Percentiles rank a stretch among this genome's conserved stretches.
Conservation (phyloP, 2,113 vertebrate genomes). For the Mus spicilegus region DNA sequence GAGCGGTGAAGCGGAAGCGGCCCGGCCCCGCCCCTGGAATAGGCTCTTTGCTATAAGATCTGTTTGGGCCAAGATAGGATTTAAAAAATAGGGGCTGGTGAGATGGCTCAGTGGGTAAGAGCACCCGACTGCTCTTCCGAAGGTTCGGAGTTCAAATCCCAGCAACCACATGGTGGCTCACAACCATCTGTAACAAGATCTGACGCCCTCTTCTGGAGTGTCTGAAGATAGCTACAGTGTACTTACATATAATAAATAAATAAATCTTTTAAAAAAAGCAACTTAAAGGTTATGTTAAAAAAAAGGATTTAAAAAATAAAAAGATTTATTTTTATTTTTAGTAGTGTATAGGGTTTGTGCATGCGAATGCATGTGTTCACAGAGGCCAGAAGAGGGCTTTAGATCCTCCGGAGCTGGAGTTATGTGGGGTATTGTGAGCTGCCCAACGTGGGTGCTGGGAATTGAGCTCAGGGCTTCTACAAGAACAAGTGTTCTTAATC, state of each 20-base stretch:
- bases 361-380: neutral
- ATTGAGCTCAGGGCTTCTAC: neutral
- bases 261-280: too few relatives aligned
- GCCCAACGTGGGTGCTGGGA: neutral
- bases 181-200: too few relatives aligned
- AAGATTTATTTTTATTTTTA: neutral
- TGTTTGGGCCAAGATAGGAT: constrained; percentile 71
- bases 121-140: too few relatives aligned
- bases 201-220: too few relatives aligned
- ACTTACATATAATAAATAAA: too few relatives aligned
- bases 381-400: neutral
- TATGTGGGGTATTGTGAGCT: too few relatives aligned
- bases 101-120: too few relatives aligned
- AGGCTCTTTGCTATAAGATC: constrained; percentile 71
- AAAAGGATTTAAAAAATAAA: constrained; percentile 51
- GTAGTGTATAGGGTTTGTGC: neutral
- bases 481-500: neutral
- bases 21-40: constrained; percentile 36
- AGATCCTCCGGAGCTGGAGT: neutral
- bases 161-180: too few relatives aligned
- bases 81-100: neutral
- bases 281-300: neutral
- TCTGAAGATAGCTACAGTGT: too few relatives aligned
- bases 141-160: too few relatives aligned
- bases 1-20: constrained; percentile 76